Base-by-base conservation (phyloP, 1,140 invertebrate species). In the Brachionus rubens region DNA sequence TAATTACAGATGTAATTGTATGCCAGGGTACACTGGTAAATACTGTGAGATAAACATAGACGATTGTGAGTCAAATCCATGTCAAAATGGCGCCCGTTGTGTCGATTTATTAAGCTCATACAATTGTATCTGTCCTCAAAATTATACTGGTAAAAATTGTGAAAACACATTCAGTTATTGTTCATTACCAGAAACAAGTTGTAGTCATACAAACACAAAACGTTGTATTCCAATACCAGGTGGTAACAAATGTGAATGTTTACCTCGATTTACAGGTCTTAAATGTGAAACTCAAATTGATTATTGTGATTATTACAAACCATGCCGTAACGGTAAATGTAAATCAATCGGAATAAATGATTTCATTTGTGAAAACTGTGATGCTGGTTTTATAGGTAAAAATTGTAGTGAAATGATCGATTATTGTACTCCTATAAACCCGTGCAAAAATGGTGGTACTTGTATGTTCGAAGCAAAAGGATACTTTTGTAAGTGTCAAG, bases 401-500 rank as follows among this genome's bases (percentile, higher is more conserved):
- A 46, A 76, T 67, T 75, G 72, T 24, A 33, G 28, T 16, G 36
- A 54, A 56, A 56, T 75, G 36, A 54, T 75, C 7, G 59, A 65
- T 36, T 59, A 75, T 47, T 75, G 72, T 41, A 33, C 19, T 21
- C 52, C 56, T 21, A 41, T 28, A 12, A 75, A 75, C n/a, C 77
- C 77, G 19, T 77, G 77, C 41, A 62, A 75, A 43, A 77, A 77
- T 21, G 48, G 50, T n/a, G 77, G 68, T 0, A 54, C 21, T 10
- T 77, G 77, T 50, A 21, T 48, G 40, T 50, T 50, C 14, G 26
- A 54, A 21, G 21, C 48, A 10, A 88, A 90, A 78, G 88, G 88
- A 43, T 95, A 91, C 86, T 88, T 89, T 78, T 96, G 93, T 85
- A 89, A 87, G 26, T 96, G 93, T 80, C 90, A 91, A 12, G 87